Evolutionary conservation across 2,797 vertebrate genomes (phyloP).

Genomic region (Spatula clypeata): DNA sequence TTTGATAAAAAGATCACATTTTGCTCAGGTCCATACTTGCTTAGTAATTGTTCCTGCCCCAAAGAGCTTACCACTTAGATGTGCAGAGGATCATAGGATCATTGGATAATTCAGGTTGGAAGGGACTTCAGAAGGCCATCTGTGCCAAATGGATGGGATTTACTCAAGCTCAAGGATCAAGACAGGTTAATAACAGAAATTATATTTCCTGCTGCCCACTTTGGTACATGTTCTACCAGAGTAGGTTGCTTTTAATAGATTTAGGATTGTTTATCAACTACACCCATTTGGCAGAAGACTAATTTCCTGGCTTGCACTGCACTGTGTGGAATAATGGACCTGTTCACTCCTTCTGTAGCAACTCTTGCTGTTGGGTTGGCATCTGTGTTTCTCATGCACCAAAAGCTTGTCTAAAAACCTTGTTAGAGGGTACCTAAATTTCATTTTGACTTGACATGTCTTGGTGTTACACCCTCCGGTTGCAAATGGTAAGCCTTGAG

Average conservation of each 20-base stretch:
- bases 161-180: not conserved
- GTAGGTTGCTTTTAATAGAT: conserved; percentile 53
- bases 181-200: conserved; percentile 16
- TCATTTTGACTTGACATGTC: not conserved
- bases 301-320: not conserved
- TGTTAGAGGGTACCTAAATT: not conserved
- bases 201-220: not conserved
- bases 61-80: not conserved
- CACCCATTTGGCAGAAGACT: conserved; percentile 34
- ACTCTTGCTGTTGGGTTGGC: not conserved
- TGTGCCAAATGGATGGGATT: not conserved
- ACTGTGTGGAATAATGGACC: not conserved
- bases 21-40: not conserved
- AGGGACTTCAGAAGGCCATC: not conserved
- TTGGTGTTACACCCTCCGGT: not conserved
- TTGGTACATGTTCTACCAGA: conserved; percentile 32
- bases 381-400: not conserved
- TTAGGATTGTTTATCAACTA: conserved; percentile 37
- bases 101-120: not conserved
- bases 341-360: not conserved
- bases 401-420: conserved; percentile 22
- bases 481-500: not conserved
- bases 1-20: not conserved
- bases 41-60: not conserved
- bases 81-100: fast-evolving